These are phyloP conservation scores for Tenualosa thibaudeaui DNA, from an alignment of 2,797 vertebrate species.

Conservation along the genomic window DNA sequence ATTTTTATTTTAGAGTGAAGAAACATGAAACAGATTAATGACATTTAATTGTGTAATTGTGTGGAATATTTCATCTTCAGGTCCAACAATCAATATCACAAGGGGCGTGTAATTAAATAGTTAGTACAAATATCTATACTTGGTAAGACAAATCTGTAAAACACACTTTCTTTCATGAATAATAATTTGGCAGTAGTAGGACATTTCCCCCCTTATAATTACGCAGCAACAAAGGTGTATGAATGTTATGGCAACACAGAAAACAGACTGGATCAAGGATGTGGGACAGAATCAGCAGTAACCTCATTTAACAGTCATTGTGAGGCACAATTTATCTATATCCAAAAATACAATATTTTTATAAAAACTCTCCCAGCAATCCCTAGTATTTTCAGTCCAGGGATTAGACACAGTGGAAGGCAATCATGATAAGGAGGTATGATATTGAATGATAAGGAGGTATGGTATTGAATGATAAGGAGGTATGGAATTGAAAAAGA, in stretches of 20 bases:
- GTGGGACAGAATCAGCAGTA: not conserved
- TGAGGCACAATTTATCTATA: not conserved
- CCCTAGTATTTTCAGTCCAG: not conserved
- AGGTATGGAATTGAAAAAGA: not conserved
- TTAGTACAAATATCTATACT: constrained; percentile 23
- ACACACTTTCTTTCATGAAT: not conserved
- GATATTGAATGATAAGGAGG: constrained; percentile 26
- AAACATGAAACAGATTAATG: constrained; percentile 12
- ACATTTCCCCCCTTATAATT: not conserved
- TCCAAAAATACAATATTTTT: constrained; percentile 11
- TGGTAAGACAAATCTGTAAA: constrained; percentile 7
- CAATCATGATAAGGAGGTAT: constrained; percentile 28
- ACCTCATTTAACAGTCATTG: constrained; percentile 12
- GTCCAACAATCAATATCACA: not conserved
- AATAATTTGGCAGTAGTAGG: constrained; percentile 14
- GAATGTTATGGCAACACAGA: not conserved
- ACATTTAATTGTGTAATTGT: not conserved
- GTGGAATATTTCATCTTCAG: not conserved
- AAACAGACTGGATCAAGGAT: not conserved
- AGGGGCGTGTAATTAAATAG: not conserved
- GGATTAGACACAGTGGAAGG: constrained; percentile 28
- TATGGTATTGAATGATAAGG: not conserved
- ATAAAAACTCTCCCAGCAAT: constrained; percentile 1
- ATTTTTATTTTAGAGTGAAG: constrained; percentile 43
- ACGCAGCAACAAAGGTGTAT: not conserved